Evolutionary conservation across 2,888 invertebrate species (phyloP), one percentile per base, ranked within the genome.

Genomic region (Coelogynopora nodosa): DNA sequence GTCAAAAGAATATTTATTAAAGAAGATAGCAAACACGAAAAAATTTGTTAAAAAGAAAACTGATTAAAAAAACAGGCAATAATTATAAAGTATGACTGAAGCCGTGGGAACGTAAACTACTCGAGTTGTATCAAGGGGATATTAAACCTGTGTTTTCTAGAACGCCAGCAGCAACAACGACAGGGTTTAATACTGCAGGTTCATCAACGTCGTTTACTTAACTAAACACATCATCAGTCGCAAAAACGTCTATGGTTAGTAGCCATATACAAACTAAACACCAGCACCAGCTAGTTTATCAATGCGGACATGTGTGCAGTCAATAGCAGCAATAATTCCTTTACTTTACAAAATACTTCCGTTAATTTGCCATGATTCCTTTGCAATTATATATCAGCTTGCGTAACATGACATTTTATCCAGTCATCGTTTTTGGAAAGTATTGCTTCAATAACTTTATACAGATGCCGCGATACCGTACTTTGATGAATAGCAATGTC

Each of bases 281-380:
- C 5, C 5, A 49, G 49, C 49, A 49, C 49, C 49, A 10, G 49
- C 49, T 49, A 18, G 49, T 49, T 49, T 49, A 18, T 49, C 49
- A 10, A 74, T 74, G 74, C 18, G 74, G 74, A 74, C 74, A 74
- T 74, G 74, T 74, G 74, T 74, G 74, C 27, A 5, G 74, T 74
- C 74, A 74, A 13, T 13, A 74, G 74, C 74, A 23, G 49, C 49
- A 5, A 49, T 49, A 49, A 49, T 49, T 49, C 18, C 49, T 49
- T n/a, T n/a, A n/a, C n/a, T n/a, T n/a, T 49, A 13, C 49, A 18
- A 5, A 5, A 5, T 74, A 74, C 5, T 74, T 74, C 27, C 74
- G 5, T 74, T 74, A 74, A 74, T 74, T 74, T 74, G 74, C 74
- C 74, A 74, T 26, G 74, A 74, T 74, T 74, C 74, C 74, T 74